Base-by-base conservation (phyloP, 2,113 vertebrate genomes). In the Ctenomys sociabilis region DNA sequence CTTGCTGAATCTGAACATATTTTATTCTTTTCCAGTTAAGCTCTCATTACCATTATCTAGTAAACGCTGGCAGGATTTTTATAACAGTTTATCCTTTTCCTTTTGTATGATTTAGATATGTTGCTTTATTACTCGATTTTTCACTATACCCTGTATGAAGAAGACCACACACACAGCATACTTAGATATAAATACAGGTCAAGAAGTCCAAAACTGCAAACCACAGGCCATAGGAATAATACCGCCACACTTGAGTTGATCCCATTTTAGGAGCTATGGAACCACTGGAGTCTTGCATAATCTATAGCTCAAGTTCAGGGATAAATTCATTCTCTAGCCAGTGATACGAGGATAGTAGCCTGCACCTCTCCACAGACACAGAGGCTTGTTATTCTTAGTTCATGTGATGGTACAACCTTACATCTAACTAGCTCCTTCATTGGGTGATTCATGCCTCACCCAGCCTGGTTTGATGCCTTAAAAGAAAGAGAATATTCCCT, bases 41-140 rank as follows among this genome's bases (percentile, higher is more conserved):
- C 13, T 70, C 52, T 88, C 77, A 96, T 83, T 93, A 89, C 63
- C 78, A 82, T 90, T 94, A 95, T 57, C 54, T n/a, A 84, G 92
- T 17, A 80, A 94, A 84, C 72, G 35, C 85, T 43, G 88, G 49
- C 52, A 88, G 81, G 54, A 86, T 85, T 63, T 84, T 95, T 40
- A 90, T 2, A 80, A 68, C 72, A 81, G 90, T 94, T 92, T 72
- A 54, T 35, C 61, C 54, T 57, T 95, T 91, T 87, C 78, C 40
- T 68, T 87, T 78, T 52, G 63, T n/a, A 64, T 85, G 81, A 93
- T 77, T 97, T 88, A 91, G 93, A 73, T 64, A 91, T 57, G 73
- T 83, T 86, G 75, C 78, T 85, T 78, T 90, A 93, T 63, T 82
- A 61, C 26, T 86, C 59, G 77, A 35, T 86, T 93, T 96, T 94